Evolutionary conservation across 2,797 vertebrate species (phyloP).

Genomic region (Acanthurus tractus): DNA sequence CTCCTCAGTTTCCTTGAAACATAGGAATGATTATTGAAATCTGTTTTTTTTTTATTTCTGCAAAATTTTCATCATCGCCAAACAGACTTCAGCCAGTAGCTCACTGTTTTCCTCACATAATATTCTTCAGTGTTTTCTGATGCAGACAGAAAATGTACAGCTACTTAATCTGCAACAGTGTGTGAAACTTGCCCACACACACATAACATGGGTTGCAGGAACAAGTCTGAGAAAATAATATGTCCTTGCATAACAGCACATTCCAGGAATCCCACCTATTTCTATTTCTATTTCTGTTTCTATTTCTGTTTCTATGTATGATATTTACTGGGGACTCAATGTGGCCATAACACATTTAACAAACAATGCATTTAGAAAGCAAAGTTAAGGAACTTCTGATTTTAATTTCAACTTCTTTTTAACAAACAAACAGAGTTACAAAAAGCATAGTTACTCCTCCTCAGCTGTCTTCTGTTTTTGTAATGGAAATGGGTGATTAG

Average conservation of each 20-base stretch:
- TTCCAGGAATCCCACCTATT: slow-evolving; percentile 16
- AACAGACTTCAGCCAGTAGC: slow-evolving; percentile 11
- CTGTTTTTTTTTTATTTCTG: too few relatives aligned
- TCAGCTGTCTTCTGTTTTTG: too few relatives aligned
- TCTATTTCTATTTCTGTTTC: too few relatives aligned
- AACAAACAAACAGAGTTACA: too few relatives aligned
- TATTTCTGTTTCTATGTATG: neutral
- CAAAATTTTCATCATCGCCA: slow-evolving; percentile 19
- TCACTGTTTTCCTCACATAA: slow-evolving; percentile 12
- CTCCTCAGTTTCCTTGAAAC: slow-evolving; percentile 15
- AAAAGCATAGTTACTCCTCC: too few relatives aligned
- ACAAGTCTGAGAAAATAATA: slow-evolving; percentile 41
- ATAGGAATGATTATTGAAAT: slow-evolving; percentile 26
- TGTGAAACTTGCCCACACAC: slow-evolving; percentile 47
- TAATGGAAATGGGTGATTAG: too few relatives aligned
- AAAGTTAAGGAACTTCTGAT: neutral
- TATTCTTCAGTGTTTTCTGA: slow-evolving; percentile 17
- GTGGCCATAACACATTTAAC: neutral
- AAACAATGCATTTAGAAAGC: neutral
- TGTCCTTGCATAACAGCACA: slow-evolving; percentile 20
- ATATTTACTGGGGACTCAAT: neutral
- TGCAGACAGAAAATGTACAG: slow-evolving; percentile 14
- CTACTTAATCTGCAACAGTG: slow-evolving; percentile 30
- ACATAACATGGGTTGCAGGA: slow-evolving; percentile 48
- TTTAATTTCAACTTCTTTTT: neutral